Conservation (phyloP, 92 coral and sea anemone genomes). For the Porites cylindrica region DNA sequence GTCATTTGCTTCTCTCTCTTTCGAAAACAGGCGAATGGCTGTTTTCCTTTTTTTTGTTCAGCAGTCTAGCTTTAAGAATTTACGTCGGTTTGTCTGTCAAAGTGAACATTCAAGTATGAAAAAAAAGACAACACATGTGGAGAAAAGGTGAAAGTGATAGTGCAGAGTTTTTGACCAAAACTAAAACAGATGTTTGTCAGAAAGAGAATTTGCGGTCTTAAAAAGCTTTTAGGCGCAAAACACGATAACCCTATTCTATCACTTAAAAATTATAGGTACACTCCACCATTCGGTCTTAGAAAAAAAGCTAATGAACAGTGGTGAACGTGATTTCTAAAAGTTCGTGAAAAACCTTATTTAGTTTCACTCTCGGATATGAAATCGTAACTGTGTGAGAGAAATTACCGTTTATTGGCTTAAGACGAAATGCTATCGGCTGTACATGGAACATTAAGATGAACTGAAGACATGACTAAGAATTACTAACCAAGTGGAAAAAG, state of each 20-base stretch:
- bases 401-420: neutral
- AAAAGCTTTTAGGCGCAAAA: neutral
- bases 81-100: constrained; percentile 45
- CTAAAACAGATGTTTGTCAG: constrained; percentile 38
- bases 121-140: constrained; percentile 53
- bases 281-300: too few relatives aligned
- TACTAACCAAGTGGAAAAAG: too few relatives aligned
- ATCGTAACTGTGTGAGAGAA: neutral
- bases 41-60: neutral
- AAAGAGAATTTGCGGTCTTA: neutral
- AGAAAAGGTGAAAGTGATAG: constrained; percentile 63
- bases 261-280: neutral
- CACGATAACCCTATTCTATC: neutral
- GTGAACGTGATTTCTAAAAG: neutral
- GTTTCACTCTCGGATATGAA: neutral
- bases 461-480: too few relatives aligned
- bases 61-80: constrained; percentile 27
- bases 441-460: neutral
- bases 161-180: constrained; percentile 45
- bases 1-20: neutral
- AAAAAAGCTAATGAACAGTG: neutral
- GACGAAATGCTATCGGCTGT: neutral
- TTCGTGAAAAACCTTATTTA: neutral
- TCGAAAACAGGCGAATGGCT: constrained; percentile 19
- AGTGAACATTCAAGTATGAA: constrained; percentile 21